phyloP scores from a whole-genome alignment of 2,113 vertebrate species.

The Anguilla rostrata region DNA sequence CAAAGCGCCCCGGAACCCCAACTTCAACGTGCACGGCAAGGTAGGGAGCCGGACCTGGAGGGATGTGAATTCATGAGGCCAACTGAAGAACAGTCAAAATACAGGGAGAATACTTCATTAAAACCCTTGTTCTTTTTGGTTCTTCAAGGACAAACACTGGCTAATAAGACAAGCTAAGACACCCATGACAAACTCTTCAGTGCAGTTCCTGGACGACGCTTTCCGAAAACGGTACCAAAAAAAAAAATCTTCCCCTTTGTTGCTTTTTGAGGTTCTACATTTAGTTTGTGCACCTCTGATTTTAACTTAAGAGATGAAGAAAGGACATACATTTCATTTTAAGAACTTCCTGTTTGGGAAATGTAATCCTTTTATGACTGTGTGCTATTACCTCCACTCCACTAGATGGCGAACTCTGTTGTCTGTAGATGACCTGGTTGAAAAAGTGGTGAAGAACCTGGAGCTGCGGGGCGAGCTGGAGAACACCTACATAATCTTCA shows the following conservation, averaged over 20 bases:
- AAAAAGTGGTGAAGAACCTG: slow-evolving; percentile 85
- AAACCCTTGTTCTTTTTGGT: slow-evolving; percentile 15
- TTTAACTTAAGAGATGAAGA: too few relatives aligned
- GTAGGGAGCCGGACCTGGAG: slow-evolving; percentile 54
- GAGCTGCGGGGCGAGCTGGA: slow-evolving; percentile 80
- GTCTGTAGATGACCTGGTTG: slow-evolving; percentile 93
- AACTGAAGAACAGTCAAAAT: background rate
- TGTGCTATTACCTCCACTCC: background rate
- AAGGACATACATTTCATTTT: too few relatives aligned
- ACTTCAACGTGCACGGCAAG: slow-evolving; percentile 91
- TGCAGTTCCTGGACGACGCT: slow-evolving; percentile 87
- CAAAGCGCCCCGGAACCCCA: slow-evolving; percentile 88
- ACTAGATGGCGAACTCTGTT: slow-evolving; percentile 91
- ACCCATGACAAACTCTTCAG: slow-evolving; percentile 92
- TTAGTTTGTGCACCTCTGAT: too few relatives aligned
- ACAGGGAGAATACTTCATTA: background rate
- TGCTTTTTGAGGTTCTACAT: background rate
- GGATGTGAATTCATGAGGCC: background rate
- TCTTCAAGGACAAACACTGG: slow-evolving; percentile 94
- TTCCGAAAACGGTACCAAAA: slow-evolving; percentile 82
- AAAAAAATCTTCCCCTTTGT: too few relatives aligned
- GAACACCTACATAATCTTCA: slow-evolving; percentile 92
- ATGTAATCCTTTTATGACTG: background rate
- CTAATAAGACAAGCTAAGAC: slow-evolving; percentile 95
- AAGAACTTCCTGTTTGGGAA: background rate